Evolutionary conservation across 2,113 vertebrate genomes (phyloP).

Genomic region (Meleagris gallopavo): DNA sequence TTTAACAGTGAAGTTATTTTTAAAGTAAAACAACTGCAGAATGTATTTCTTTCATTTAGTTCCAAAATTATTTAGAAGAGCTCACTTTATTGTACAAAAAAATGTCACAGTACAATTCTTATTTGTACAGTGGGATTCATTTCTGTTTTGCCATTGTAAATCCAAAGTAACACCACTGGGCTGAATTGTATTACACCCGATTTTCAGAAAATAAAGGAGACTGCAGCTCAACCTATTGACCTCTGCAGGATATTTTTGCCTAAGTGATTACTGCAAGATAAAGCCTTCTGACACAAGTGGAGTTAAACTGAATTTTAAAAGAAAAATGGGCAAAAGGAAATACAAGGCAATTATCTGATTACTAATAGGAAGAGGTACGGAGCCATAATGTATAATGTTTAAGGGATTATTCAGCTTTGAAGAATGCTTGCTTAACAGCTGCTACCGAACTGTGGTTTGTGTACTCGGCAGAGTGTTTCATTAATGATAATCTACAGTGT

Average conservation of each 20-base stretch:
- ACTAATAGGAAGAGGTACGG: constrained; percentile 54
- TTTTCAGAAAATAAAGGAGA: constrained; percentile 28
- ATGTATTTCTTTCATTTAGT: background rate
- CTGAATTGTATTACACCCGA: constrained; percentile 2
- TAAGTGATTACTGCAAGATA: constrained; percentile 37
- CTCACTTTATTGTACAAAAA: background rate
- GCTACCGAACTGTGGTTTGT: constrained; percentile 29
- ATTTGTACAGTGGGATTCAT: background rate
- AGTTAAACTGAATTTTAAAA: constrained; percentile 44
- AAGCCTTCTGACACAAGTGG: constrained; percentile 37
- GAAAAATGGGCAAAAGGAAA: constrained; percentile 19
- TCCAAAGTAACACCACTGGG: background rate
- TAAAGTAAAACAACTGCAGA: background rate
- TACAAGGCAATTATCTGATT: constrained; percentile 52
- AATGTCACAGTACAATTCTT: background rate
- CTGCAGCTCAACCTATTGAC: constrained; percentile 11
- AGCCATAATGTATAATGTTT: constrained; percentile 36
- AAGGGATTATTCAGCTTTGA: constrained; percentile 63
- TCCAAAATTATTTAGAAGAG: background rate
- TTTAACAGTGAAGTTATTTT: background rate
- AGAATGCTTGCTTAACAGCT: constrained; percentile 66
- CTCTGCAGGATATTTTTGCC: constrained; percentile 22
- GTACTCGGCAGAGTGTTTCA: constrained; percentile 63
- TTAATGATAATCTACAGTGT: constrained; percentile 61
- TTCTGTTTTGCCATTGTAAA: background rate